Evolutionary conservation across 2,888 invertebrate genomes (phyloP), one percentile per base, ranked within the genome.

Genomic region (Caenorhabditis drosophilae): DNA sequence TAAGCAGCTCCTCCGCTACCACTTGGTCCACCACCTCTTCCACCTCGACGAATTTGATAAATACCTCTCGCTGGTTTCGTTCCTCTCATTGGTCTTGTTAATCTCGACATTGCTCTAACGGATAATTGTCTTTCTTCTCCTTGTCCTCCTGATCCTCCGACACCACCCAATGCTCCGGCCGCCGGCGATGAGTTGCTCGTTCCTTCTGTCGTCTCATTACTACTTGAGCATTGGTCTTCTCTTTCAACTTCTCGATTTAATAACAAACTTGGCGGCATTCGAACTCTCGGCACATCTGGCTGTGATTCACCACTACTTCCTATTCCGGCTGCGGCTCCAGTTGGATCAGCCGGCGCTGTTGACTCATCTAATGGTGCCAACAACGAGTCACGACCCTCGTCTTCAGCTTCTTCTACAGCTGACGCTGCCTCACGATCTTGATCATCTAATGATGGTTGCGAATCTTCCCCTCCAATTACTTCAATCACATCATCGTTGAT

Each of bases 181-280:
- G n/a, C n/a, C n/a, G n/a, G 25, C 2, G 25, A 6, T 42, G 31
- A 16, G 23, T 11, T 15, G 12, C 34, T 35, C 4, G 35, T 16
- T n/a, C 22, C 52, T 42, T 41, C 52, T 2, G 41, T 31, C 4
- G 38, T 41, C 27, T 51, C 40, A 34, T 42, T 52, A 44, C 73
- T 73, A 68, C 73, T 73, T 15, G 70, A 70, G 44, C 73, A 73
- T 20, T 73, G 73, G 51, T 73, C 73, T 11, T 73, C 73, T 38
- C 70, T 41, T 20, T 67, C 67, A 0, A 47, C 57, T 9, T 57
- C 57, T 47, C 56, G 62, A 25, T 42, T 42, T 11, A 42, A 12
- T 2, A 64, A 22, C n/a, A n/a, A n/a, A 1, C 54, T 55, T n/a
- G 52, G 51, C 34, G 55, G 64, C 15, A 56, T 46, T 22, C 66